Conservation (phyloP, 1,140 invertebrate genomes). For the Lasioglossum albipes region DNA sequence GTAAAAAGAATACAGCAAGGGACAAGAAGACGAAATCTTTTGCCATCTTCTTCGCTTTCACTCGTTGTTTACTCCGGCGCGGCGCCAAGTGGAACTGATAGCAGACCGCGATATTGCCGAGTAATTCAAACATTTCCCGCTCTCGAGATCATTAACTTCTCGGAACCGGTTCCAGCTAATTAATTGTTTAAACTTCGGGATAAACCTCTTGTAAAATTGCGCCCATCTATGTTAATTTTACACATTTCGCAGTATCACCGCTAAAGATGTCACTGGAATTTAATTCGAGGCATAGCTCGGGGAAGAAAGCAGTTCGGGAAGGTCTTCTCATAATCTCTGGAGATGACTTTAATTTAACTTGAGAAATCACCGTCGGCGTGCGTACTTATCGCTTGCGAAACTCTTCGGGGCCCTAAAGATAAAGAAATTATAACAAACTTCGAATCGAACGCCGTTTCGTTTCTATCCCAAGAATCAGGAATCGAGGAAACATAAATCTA, state of each 20-base stretch:
- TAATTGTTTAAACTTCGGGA: no score
- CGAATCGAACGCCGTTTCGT: no score
- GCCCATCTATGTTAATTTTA: neutral
- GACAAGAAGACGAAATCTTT: neutral
- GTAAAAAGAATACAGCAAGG: neutral
- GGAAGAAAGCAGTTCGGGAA: neutral
- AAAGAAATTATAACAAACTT: no score
- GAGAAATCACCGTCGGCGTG: no score
- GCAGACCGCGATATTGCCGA: neutral
- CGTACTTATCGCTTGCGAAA: no score
- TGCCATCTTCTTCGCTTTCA: constrained; percentile 20
- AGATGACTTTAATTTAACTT: no score
- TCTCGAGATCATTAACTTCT: neutral
- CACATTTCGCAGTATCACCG: neutral
- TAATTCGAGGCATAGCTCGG: neutral
- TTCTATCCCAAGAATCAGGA: no score
- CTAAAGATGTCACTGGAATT: neutral
- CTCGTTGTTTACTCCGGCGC: neutral
- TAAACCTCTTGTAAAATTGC: no score
- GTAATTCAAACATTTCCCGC: neutral
- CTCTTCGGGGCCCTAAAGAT: no score
- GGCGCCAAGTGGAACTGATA: neutral
- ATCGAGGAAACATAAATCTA: no score
- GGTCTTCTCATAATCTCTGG: neutral
- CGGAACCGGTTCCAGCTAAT: no score